Base-by-base conservation (phyloP, 2,888 invertebrate genomes). In the Cerastoderma edule region DNA sequence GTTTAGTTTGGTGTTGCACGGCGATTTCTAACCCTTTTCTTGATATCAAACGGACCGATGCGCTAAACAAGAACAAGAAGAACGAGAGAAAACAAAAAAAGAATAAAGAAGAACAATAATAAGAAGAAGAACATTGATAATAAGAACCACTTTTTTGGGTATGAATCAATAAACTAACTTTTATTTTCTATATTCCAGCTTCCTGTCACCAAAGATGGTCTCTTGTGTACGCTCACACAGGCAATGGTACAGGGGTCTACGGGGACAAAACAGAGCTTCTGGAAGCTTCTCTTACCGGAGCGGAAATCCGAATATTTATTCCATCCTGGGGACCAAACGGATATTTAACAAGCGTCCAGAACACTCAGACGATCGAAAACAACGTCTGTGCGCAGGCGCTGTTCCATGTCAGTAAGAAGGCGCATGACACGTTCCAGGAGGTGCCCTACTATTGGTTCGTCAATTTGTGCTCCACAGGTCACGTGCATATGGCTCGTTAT, bases 121-220 rank as follows among this genome's bases (percentile, higher is more conserved):
- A 19, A 1, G 16, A 16, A 2, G 19, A 19, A 46, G 16, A 46
- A 46, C 2, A 19, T 5, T 46, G 16, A 46, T 1, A 2, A 2
- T 1, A n/a, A n/a, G 46, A 19, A 39, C 8, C 16, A 39, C 39
- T 39, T 10, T 8, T 39, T 10, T 46, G 46, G 16, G 2, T 2
- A 46, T 46, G 16, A 3, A 16, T 2, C 22, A 24, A 16, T 28
- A 28, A 30, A 10, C 19, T 13, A 39, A 39, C 39, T 39, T 16
- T 39, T 39, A 16, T 13, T 27, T 8, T 10, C 16, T 64, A 4
- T 5, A 5, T 44, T 66, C 1, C 74, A 86, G 85, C 73, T 70
- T 75, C 75, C 24, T 86, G 86, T 69, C 84, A 86, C 27, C 77
- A 83, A 48, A 67, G 80, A 32, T 85, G 87, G 87, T 76, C 72